Base-by-base conservation (phyloP, 2,888 invertebrate species). In the Smittia aterrima region DNA sequence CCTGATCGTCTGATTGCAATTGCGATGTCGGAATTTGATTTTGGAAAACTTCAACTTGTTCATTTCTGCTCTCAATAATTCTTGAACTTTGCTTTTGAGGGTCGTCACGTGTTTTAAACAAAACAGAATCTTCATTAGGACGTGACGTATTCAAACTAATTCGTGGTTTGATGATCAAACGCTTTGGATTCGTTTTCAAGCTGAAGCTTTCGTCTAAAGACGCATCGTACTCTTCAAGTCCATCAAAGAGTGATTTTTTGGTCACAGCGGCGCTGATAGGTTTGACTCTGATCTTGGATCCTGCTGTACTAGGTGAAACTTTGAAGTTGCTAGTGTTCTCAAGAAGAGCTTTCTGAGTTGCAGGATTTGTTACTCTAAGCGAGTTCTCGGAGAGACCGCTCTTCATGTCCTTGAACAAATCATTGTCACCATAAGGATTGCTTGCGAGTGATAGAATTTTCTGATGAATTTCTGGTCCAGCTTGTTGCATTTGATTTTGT, bases 371-470 rank as follows among this genome's bases (percentile, higher is more conserved):
- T 0, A 90, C 89, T 77, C 90, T 90, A 24, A 91, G 81, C 0
- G 89, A 85, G 70, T 91, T 90, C 74, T 90, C 90, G 1, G 86
- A 83, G 78, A 84, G 86, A 82, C 0, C 84, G 13, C 4, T 81
- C 54, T 85, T 81, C 0, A 93, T 81, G 79, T 92, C 92, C 78
- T 91, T 91, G 81, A 93, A 90, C 0, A 96, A 87, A 0, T 93
- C 91, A 40, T 91, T 91, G 80, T 95, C 93, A 0, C 96, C 95
- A 79, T 93, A 96, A 0, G 96, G 96, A 0, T 92, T 87, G 0
- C 91, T 89, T 0, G 92, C 90, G 53, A 95, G 84, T 0, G 91
- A 87, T 74, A 92, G 81, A 24, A 92, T 90, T 79, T 91, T 90
- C 76, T 92, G 91, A 81, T 90, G 90, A 0, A 90, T 84, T 1